Percentiles rank a stretch among this genome's conserved stretches.
These are phyloP conservation scores for Diadumene lineata DNA, from an alignment of 92 coral and sea anemone genomes.

Conservation along the genomic window DNA sequence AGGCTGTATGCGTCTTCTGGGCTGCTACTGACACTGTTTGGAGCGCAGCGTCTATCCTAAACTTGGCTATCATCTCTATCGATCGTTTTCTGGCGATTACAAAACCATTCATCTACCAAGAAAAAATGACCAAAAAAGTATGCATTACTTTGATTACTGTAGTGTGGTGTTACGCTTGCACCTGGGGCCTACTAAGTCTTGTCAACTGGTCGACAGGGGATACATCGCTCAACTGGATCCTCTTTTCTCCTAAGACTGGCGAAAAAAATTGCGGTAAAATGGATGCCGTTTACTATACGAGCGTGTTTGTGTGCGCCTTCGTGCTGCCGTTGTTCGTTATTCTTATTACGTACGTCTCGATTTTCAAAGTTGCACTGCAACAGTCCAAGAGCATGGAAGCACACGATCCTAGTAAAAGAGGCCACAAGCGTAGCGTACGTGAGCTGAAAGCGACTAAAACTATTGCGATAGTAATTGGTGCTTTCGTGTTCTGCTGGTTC, in stretches of 20 bases:
- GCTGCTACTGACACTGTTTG: constrained; percentile 68
- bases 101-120: constrained; percentile 75
- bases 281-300: constrained; percentile 75
- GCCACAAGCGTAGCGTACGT: constrained; percentile 68
- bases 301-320: constrained; percentile 63
- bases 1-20: constrained; percentile 74
- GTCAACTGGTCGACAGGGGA: constrained; percentile 60
- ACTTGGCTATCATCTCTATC: constrained; percentile 84
- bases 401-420: constrained; percentile 66
- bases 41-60: constrained; percentile 83
- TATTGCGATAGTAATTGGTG: constrained; percentile 91
- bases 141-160: constrained; percentile 61
- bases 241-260: neutral
- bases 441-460: constrained; percentile 97
- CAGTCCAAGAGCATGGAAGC: constrained; percentile 86
- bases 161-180: constrained; percentile 82
- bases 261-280: constrained; percentile 53
- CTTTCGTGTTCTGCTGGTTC: constrained; percentile 87
- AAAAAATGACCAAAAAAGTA: constrained; percentile 68
- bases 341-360: constrained; percentile 71
- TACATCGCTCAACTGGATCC: neutral
- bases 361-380: constrained; percentile 74
- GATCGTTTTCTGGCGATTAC: constrained; percentile 96
- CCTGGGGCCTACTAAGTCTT: constrained; percentile 80
- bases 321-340: constrained; percentile 77